These are phyloP conservation scores for Buteo buteo DNA, from an alignment of 2,113 vertebrate genomes.

Conservation along the genomic window DNA sequence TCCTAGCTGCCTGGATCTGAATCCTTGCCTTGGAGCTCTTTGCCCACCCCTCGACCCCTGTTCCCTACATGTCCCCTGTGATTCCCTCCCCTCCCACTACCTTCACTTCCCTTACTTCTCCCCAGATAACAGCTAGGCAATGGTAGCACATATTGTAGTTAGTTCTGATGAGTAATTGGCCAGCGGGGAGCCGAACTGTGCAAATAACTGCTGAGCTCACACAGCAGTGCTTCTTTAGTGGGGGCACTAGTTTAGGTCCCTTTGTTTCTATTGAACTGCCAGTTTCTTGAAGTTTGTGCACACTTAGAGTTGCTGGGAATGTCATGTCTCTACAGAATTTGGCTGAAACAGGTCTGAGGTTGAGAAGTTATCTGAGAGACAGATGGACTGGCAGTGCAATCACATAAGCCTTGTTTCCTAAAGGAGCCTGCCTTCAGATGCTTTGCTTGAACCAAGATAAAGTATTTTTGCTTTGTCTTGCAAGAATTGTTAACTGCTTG, in stretches of 20 bases:
- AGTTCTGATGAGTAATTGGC: background rate
- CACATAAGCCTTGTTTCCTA: slow-evolving; percentile 4
- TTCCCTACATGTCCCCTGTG: background rate
- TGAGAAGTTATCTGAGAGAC: background rate
- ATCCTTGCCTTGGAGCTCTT: background rate
- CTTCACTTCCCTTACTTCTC: background rate
- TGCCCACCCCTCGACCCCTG: background rate
- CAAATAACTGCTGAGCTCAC: slow-evolving; percentile 13
- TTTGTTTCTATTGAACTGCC: background rate
- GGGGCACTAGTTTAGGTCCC: background rate
- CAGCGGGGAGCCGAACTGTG: background rate
- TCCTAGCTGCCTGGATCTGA: background rate
- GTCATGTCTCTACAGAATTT: background rate
- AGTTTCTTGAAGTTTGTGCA: background rate
- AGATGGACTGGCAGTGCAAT: slow-evolving; percentile 7
- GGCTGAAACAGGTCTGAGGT: background rate
- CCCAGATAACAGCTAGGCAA: background rate
- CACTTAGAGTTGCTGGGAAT: background rate
- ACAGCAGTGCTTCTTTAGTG: background rate
- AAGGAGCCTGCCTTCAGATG: slow-evolving; percentile 8
- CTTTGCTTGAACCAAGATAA: slow-evolving; percentile 29
- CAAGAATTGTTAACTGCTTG: background rate
- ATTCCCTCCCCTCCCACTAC: background rate
- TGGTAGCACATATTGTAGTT: background rate
- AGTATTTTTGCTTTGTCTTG: slow-evolving; percentile 9